Evolutionary conservation across 2,113 vertebrate genomes (phyloP).

Genomic region (Daboia siamensis): DNA sequence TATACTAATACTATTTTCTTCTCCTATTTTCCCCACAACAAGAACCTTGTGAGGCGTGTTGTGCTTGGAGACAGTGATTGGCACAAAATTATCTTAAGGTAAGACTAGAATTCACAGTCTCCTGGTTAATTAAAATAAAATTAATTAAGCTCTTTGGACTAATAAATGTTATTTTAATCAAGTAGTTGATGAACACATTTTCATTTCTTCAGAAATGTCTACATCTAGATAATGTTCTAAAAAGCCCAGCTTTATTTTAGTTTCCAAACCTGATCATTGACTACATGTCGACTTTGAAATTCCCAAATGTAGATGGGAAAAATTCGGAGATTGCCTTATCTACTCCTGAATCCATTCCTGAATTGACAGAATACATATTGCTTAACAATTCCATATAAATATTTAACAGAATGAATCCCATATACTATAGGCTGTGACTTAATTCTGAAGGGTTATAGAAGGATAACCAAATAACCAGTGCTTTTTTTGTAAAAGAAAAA

Average conservation of each 20-base stretch:
- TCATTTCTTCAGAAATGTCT: background rate
- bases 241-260: background rate
- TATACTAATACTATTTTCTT: too few relatives aligned
- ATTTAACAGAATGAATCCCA: background rate
- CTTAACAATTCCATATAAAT: background rate
- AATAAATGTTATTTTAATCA: background rate
- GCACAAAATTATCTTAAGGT: too few relatives aligned
- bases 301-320: background rate
- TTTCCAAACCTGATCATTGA: background rate
- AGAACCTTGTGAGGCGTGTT: background rate
- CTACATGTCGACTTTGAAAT: background rate
- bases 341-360: background rate
- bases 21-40: background rate
- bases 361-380: background rate
- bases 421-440: background rate
- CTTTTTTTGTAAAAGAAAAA: too few relatives aligned
- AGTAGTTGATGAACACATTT: background rate
- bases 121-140: background rate
- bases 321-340: background rate
- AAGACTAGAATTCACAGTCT: background rate
- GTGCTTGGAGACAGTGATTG: too few relatives aligned
- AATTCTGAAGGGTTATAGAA: background rate
- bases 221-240: background rate
- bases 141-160: background rate
- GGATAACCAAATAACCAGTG: too few relatives aligned